Base-by-base conservation (phyloP, 2,888 invertebrate species). In the Rambutsinella grinnellia region DNA sequence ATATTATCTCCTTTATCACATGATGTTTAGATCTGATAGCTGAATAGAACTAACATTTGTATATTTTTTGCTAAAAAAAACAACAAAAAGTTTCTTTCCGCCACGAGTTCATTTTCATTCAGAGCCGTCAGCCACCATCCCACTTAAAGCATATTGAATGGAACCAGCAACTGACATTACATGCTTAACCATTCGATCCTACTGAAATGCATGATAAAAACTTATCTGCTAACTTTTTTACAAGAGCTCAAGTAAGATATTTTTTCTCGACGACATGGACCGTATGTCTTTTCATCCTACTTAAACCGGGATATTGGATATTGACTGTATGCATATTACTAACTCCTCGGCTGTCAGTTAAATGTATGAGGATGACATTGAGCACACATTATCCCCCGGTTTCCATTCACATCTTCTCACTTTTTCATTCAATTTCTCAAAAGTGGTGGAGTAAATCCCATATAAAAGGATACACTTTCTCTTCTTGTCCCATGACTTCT, bases 291-390 rank as follows among this genome's bases (percentile, higher is more conserved):
- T 36, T 36, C 36, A 36, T 36, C 36, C 6, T 5, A 36, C 13
- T 36, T 36, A 5, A 13, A n/a, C n/a, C 36, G 5, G 36, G 36
- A 36, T 36, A 36, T 36, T 8, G 36, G 36, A 36, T 36, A 36
- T 36, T 36, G 36, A 8, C 36, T 36, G 36, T 5, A 36, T 36
- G 13, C 36, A 36, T 36, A 5, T 36, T 36, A 36, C 36, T 36
- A 36, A 5, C 36, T 36, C 36, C 13, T 36, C 36, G 13, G n/a
- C 44, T 62, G 61, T 61, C 61, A 61, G 15, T 69, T 61, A 63
- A 71, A 63, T 63, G 61, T 71, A 63, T 71, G 56, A 71, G 56
- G 61, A 63, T 57, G 63, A 63, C 63, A 63, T 47, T 63, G 63
- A 21, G 54, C 63, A 57, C 56, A 62, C 17, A 51, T 62, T 54